Base-by-base conservation (phyloP, 2,888 invertebrate species). In the Pristionchus arcanus region DNA sequence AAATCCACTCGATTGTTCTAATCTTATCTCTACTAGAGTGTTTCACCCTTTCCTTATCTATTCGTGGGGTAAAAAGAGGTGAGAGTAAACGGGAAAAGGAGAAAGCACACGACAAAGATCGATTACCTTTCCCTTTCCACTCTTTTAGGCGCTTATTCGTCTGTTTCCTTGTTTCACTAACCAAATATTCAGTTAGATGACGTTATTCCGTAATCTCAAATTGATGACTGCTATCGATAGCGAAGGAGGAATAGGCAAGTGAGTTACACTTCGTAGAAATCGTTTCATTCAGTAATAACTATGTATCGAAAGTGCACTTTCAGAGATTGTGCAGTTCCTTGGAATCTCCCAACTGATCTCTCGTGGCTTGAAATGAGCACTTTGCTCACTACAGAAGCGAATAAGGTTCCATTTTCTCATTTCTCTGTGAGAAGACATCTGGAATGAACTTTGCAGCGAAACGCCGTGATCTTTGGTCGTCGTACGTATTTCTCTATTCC, bases 281-380 rank as follows among this genome's bases (percentile, higher is more conserved):
- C 42, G 42, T 42, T 11, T 49, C 13, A 9, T 11, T 49, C 42
- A 49, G 4, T 49, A 9, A 49, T 3, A 7, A 49, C 0, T 7
- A 13, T 49, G 42, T 42, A 9, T 42, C 42, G 42, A 21, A 77
- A 21, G 77, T 77, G 37, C 19, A 13, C 34, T 31, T 84, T 31
- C 16, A 55, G 55, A 19, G 84, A 84, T 21, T n/a, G 28, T 21
- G 31, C 31, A 16, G 87, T 87, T 34, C 87, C 87, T 5, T 87
- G 87, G 87, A 49, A 87, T 68, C 49, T 87, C 25, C 87, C 87
- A 21, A 42, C 87, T 66, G 87, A 87, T 19, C 42, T 63, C 21
- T 53, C 63, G 2, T 87, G 87, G 87, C 66, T 87, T 13, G 68
- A 87, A 42, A 66, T 34, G 87, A 87, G 87, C 37, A 87, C 87